Evolutionary conservation across 2,113 vertebrate species (phyloP).

Genomic region (Carettochelys insculpta): DNA sequence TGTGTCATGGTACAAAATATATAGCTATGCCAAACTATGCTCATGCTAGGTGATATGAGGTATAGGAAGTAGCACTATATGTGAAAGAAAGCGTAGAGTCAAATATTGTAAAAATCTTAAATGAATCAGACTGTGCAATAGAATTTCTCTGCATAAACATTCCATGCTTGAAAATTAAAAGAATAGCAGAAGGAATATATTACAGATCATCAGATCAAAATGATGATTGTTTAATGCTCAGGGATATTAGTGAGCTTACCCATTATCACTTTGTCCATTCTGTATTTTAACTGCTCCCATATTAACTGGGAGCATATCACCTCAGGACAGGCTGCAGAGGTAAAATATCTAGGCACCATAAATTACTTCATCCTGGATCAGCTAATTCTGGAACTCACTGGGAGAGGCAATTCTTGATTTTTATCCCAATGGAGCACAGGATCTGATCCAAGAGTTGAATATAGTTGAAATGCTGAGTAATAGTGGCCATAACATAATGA

Average conservation of each 20-base stretch:
- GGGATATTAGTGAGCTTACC: background rate
- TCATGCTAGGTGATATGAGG: background rate
- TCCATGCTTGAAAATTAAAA: background rate
- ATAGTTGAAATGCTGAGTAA: background rate
- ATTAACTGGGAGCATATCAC: background rate
- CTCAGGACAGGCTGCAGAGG: background rate
- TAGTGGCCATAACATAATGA: background rate
- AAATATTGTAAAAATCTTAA: background rate
- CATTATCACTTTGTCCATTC: too few species aligned
- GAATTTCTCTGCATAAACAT: background rate
- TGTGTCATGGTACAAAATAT: background rate
- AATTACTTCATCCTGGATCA: background rate
- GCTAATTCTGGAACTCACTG: background rate
- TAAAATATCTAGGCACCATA: background rate
- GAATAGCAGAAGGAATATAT: background rate
- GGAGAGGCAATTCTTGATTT: background rate
- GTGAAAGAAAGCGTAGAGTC: background rate
- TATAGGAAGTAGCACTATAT: background rate
- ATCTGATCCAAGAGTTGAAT: background rate
- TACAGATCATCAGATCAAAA: background rate
- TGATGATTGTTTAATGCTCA: background rate
- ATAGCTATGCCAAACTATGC: background rate
- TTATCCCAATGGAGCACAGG: background rate
- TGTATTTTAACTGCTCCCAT: background rate
- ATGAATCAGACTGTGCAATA: background rate